Evolutionary conservation across 2,888 invertebrate genomes (phyloP).

Genomic region (Drosophila helvetica): DNA sequence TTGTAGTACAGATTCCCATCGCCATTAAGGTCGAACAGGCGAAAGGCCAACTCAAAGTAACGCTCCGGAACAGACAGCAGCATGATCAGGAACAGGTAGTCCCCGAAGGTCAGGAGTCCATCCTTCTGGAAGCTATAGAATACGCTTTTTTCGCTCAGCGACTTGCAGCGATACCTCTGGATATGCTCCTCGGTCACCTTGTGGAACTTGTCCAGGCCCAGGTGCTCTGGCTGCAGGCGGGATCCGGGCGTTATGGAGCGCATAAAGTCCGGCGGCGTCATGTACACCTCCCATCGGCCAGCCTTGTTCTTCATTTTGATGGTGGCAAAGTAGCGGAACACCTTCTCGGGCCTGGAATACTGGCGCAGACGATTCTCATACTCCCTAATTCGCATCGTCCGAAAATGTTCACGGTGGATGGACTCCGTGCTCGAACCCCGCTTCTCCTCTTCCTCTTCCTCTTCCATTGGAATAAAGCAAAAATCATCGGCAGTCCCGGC

Average conservation of each 20-base stretch:
- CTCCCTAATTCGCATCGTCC: constrained; percentile 39
- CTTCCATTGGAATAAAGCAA: neutral
- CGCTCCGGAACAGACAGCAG: constrained; percentile 37
- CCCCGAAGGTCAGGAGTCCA: constrained; percentile 49
- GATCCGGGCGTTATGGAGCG: constrained; percentile 53
- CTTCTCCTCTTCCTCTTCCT: neutral
- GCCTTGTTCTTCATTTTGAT: constrained; percentile 34
- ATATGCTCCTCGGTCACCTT: constrained; percentile 16
- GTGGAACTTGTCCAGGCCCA: constrained; percentile 36
- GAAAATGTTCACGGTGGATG: constrained; percentile 42
- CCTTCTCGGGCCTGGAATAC: constrained; percentile 45
- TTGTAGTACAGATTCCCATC: constrained; percentile 12
- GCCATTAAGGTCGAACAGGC: constrained; percentile 37
- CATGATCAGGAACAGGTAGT: constrained; percentile 46
- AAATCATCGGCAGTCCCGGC: neutral
- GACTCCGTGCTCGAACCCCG: neutral
- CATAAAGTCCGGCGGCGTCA: constrained; percentile 63
- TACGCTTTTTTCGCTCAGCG: constrained; percentile 38
- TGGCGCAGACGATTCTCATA: constrained; percentile 61
- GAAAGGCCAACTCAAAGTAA: constrained; percentile 46
- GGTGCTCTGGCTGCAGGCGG: constrained; percentile 40
- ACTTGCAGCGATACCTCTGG: neutral
- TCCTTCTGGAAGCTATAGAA: constrained; percentile 44
- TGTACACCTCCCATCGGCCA: constrained; percentile 41
- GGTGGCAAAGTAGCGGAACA: constrained; percentile 66